A percentile compares a stretch with the other conserved stretches of the same genome.
phyloP scores from a whole-genome alignment of 2,797 vertebrate species.

The Serranus cabrilla region DNA sequence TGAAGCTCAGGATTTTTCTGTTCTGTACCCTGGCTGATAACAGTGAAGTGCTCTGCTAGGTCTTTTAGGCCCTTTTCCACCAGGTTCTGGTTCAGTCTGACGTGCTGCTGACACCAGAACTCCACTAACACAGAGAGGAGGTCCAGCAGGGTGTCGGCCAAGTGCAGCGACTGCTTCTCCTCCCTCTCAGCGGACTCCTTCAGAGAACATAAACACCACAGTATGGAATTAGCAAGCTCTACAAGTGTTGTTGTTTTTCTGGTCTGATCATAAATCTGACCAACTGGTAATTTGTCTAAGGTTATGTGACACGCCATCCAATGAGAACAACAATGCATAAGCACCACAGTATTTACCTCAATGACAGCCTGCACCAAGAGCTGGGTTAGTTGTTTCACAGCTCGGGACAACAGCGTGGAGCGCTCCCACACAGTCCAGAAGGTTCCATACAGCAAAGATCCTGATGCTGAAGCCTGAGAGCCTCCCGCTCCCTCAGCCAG shows the following conservation, averaged over 20 bases:
- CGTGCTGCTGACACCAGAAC: slow-evolving; percentile 92
- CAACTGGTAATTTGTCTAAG: background rate
- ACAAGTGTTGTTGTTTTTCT: background rate
- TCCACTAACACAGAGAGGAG: slow-evolving; percentile 91
- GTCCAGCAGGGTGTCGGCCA: slow-evolving; percentile 86
- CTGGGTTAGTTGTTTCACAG: slow-evolving; percentile 79
- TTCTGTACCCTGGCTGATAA: slow-evolving; percentile 89
- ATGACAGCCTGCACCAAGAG: slow-evolving; percentile 73
- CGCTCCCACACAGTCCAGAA: slow-evolving; percentile 88
- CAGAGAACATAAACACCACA: slow-evolving; percentile 31
- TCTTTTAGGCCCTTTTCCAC: slow-evolving; percentile 88
- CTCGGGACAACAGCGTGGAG: slow-evolving; percentile 74
- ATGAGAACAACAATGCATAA: background rate
- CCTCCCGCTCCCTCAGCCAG: slow-evolving; percentile 26
- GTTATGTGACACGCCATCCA: background rate
- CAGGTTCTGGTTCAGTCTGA: slow-evolving; percentile 87
- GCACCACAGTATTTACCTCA: slow-evolving; percentile 52
- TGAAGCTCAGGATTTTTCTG: background rate
- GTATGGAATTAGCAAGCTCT: background rate
- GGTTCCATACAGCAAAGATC: slow-evolving; percentile 75
- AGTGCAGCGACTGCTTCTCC: slow-evolving; percentile 82
- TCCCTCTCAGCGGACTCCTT: slow-evolving; percentile 51
- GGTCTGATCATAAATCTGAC: background rate
- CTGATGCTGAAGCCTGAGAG: slow-evolving; percentile 47
- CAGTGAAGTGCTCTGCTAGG: slow-evolving; percentile 87